Conservation (phyloP, 2,888 invertebrate genomes). For the Drosophila anceps region DNA sequence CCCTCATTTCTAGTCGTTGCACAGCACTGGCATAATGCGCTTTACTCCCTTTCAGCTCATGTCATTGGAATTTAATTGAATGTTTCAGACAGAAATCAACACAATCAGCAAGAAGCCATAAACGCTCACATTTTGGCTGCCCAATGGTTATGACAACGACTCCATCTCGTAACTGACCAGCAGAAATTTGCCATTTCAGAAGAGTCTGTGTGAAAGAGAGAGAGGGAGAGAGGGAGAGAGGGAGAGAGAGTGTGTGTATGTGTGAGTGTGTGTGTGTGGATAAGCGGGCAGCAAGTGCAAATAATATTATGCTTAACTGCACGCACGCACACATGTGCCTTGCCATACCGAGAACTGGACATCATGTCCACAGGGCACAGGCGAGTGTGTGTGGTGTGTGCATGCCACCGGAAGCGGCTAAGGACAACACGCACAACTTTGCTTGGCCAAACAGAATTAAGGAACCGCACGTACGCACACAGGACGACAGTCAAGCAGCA, state of each 20-base stretch:
- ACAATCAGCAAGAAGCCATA: constrained; percentile 43
- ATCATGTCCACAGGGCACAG: constrained; percentile 13
- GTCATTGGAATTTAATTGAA: constrained; percentile 51
- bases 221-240: neutral
- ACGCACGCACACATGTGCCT: constrained; percentile 56
- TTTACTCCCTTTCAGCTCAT: constrained; percentile 6
- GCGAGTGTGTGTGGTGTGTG: constrained; percentile 13
- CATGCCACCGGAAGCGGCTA: constrained; percentile 49
- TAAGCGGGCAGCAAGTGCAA: constrained; percentile 71
- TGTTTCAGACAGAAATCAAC: constrained; percentile 6
- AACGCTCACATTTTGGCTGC: constrained; percentile 68
- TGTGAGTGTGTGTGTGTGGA: constrained; percentile 36
- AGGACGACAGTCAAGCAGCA: constrained; percentile 11
- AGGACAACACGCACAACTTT: constrained; percentile 67
- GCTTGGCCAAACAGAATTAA: constrained; percentile 72
- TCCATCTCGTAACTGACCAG: constrained; percentile 53
- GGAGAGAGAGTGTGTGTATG: constrained; percentile 1
- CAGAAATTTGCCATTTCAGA: constrained; percentile 41
- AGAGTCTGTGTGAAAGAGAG: neutral
- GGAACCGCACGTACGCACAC: constrained; percentile 71
- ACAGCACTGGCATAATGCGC: neutral
- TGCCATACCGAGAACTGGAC: neutral
- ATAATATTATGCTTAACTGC: constrained; percentile 79
- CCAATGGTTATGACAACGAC: constrained; percentile 70
- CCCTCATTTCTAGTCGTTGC: neutral